Base-by-base conservation (phyloP, 1,140 invertebrate genomes). In the Maconellicoccus hirsutus region DNA sequence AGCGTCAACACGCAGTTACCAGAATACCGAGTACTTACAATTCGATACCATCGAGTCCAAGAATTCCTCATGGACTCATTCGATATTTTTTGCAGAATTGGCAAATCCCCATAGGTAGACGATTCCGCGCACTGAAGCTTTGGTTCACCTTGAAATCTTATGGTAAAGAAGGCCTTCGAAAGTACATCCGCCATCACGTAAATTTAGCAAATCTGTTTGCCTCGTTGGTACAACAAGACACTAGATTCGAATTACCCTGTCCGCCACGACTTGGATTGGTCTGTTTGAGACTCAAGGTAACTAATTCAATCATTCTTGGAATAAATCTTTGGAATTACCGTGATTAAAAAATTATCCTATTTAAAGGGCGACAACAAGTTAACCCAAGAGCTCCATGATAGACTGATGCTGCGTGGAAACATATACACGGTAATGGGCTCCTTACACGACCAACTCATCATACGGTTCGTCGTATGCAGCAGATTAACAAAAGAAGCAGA, bases 81-180 rank as follows among this genome's bases (percentile, higher is more conserved):
- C n/a, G 6, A n/a, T n/a, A n/a, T n/a, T 39, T 16, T 59, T 22
- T 77, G n/a, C 78, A 96, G 84, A 91, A 98, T 77, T 96, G 94
- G 92, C 93, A 96, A 81, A 94, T 98, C 76, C 86, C 94, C 12
- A 79, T 98, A 39, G 93, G 94, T 4, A 83, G 95, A 70, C 82
- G 94, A 75, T 98, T 98, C 77, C 84, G 94, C 22, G 87, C 96
- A 0, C 79, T 98, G 4, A 98, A 98, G 79, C 79, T 98, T 1
- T 98, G 96, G 96, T 94, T 96, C 74, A 92, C 94, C 0, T 78
- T 98, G 69, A 84, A 93, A 73, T 82, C 88, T 6, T 89, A 93
- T 74, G 96, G 96, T 0, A 84, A 89, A 1, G 84, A 87, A 74
- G 90, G 91, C 10, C 79, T 98, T 6, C 86, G 91, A 75, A 83